Conservation (phyloP, 2,797 vertebrate species). For the Clangula hyemalis region DNA sequence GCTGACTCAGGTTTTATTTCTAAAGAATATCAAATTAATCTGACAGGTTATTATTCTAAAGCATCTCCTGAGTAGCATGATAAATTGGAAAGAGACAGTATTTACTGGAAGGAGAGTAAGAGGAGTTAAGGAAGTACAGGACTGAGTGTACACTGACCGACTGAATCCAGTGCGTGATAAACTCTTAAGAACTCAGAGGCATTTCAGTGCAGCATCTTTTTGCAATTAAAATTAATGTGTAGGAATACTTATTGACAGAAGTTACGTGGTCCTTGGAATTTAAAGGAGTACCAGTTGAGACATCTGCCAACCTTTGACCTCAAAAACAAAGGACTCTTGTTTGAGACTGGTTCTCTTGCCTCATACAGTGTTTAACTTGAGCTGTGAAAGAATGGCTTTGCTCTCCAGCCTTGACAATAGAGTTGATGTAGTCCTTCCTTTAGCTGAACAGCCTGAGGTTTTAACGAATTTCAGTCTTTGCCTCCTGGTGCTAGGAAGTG, state of each 20-base stretch:
- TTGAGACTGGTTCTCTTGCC: neutral
- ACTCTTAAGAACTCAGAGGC: neutral
- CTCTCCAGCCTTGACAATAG: neutral
- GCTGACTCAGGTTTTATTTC: slow-evolving; percentile 2
- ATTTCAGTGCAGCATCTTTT: neutral
- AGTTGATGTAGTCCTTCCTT: neutral
- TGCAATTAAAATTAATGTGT: slow-evolving; percentile 24
- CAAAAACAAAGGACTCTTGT: neutral
- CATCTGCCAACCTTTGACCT: neutral
- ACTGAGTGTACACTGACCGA: neutral
- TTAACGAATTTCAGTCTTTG: neutral
- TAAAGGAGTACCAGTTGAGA: neutral
- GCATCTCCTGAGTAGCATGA: neutral
- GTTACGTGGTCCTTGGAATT: neutral
- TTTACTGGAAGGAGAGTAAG: neutral
- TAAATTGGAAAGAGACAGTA: neutral
- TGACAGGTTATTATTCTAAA: neutral
- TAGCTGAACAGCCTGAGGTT: neutral
- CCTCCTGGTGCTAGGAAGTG: neutral
- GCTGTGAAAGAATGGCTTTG: neutral
- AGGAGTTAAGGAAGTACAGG: neutral
- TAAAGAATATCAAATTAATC: neutral
- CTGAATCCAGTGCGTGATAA: neutral
- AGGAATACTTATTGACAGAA: slow-evolving; percentile 10
- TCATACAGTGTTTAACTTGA: neutral